phyloP scores from a whole-genome alignment of 2,888 invertebrate species.

The Dichetophora obliterata region DNA sequence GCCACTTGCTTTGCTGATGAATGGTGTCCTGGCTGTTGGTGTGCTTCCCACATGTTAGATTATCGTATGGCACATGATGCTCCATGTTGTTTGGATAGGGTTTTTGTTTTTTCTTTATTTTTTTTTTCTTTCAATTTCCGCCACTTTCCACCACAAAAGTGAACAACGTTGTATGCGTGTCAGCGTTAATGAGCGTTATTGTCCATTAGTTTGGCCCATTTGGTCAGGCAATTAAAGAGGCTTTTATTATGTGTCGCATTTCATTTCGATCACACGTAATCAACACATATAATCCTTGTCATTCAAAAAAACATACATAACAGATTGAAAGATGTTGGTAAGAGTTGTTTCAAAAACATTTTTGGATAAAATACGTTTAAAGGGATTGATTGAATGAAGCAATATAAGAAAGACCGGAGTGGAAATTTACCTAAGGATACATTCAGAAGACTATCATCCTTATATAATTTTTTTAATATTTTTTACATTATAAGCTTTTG shows the following conservation, averaged over 20 bases:
- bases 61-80: slow-evolving; percentile 5
- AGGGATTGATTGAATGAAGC: no score
- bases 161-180: slow-evolving; percentile 52
- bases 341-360: no score
- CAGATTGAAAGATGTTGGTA: no score
- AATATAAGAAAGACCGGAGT: no score
- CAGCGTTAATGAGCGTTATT: slow-evolving; percentile 65
- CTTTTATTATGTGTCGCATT: slow-evolving; percentile 63
- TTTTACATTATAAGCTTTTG: no score
- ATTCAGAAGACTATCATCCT: no score
- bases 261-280: slow-evolving; percentile 45
- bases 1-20: slow-evolving; percentile 41
- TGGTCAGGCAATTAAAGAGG: slow-evolving; percentile 59
- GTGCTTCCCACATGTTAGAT: slow-evolving; percentile 40
- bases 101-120: slow-evolving; percentile 27
- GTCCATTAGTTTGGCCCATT: slow-evolving; percentile 57
- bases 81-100: neutral
- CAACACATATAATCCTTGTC: slow-evolving; percentile 31
- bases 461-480: no score
- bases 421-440: no score
- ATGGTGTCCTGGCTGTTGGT: slow-evolving; percentile 41
- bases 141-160: slow-evolving; percentile 53
- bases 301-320: neutral
- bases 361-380: no score
- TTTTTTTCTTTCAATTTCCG: slow-evolving; percentile 63